Evolutionary conservation across 2,797 vertebrate genomes (phyloP), one percentile per base, ranked within the genome.

Genomic region (Artibeus jamaicensis): DNA sequence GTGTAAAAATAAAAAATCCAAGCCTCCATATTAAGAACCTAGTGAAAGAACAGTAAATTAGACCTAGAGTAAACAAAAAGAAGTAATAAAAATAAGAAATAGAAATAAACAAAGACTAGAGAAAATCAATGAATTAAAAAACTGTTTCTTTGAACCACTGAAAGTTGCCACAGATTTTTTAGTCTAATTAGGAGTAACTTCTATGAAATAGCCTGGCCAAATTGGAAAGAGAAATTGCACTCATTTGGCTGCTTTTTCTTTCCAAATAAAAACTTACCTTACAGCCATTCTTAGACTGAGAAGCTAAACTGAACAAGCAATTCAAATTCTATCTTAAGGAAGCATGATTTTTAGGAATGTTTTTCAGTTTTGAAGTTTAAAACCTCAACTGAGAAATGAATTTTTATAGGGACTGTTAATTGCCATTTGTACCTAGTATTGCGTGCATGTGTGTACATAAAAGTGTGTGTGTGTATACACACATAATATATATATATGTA

Each of bases 381-480:
- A 97, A 98, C 87, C 97, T 98, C 98, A 98, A 98, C 97, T 97
- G 98, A 98, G 98, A 98, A 98, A 96, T 97, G 97, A 98, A 97
- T 98, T 98, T 98, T 98, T 98, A 97, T 98, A 98, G 98, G 98
- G 98, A 98, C 98, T 98, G 97, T 98, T 98, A 86, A 96, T 98
- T 98, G 97, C 97, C 98, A 97, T 98, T 98, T 98, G 96, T 98
- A 98, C 96, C 97, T 97, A 97, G 93, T 98, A 50, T 9, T 96
- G 37, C 92, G n/a, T 90, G 55, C 34, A n/a, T 16, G 9, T 87
- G 12, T 85, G 5, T 29, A 16, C 8, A 55, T 3, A 42, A 65
- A 87, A 29, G 16, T 37, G 32, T 37, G 39, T 42, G 34, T 95
- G 39, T 96, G 96, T 5, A 59, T 34, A 46, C 67, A 55, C 7